phyloP scores from a whole-genome alignment of 2,113 vertebrate species.

The Pomatostomus ruficeps region DNA sequence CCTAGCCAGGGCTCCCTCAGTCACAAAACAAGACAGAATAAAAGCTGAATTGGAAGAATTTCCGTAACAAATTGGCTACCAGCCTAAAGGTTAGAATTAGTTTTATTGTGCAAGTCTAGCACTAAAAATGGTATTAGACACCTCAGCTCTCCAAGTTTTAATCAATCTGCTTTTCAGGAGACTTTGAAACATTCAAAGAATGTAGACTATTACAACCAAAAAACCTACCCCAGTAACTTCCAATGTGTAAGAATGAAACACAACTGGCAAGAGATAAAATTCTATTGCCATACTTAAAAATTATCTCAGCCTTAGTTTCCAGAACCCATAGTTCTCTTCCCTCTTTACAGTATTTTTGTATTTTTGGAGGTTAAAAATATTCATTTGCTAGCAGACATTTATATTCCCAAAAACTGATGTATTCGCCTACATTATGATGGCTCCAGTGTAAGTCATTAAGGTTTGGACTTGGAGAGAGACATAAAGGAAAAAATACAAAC shows the following conservation, averaged over 20 bases:
- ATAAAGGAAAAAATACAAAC: background rate
- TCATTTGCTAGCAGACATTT: background rate
- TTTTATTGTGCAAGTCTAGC: background rate
- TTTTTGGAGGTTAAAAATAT: background rate
- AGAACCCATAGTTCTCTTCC: background rate
- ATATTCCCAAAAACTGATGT: background rate
- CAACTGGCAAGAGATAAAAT: background rate
- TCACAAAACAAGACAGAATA: constrained; percentile 23
- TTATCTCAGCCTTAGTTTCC: background rate
- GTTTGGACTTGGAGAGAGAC: background rate
- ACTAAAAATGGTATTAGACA: background rate
- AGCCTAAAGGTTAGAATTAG: background rate
- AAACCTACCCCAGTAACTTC: background rate
- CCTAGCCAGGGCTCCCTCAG: background rate
- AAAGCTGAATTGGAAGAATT: constrained; percentile 24
- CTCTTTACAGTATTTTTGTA: background rate
- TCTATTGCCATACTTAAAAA: background rate
- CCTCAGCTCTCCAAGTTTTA: background rate
- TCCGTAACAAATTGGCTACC: background rate
- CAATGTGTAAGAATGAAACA: background rate
- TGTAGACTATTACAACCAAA: background rate
- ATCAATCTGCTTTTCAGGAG: constrained; percentile 15
- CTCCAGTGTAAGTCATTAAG: background rate
- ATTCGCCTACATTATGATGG: background rate
- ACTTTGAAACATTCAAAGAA: background rate